These are phyloP conservation scores for Crepidodera aurea DNA, from an alignment of 2,888 invertebrate genomes.

Conservation along the genomic window DNA sequence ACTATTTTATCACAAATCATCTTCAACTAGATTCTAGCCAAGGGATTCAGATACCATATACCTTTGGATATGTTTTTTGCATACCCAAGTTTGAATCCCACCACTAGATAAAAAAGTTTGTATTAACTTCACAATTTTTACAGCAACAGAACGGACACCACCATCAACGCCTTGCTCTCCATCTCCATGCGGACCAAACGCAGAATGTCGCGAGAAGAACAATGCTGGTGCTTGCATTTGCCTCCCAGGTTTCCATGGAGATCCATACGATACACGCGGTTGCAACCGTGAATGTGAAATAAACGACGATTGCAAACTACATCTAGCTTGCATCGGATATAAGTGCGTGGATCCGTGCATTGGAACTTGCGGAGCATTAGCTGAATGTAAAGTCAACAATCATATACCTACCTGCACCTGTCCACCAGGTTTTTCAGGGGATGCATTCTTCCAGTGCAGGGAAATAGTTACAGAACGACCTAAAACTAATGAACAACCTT, in stretches of 20 bases:
- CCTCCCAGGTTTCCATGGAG: slow-evolving; percentile 74
- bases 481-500: slow-evolving; percentile 63
- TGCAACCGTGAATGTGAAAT: slow-evolving; percentile 79
- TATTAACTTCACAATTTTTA: no score
- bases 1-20: no score
- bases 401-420: slow-evolving; percentile 77
- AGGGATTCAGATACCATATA: no score
- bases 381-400: slow-evolving; percentile 76
- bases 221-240: slow-evolving; percentile 77
- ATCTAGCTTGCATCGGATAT: slow-evolving; percentile 74
- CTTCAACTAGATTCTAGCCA: no score
- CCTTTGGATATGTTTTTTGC: no score
- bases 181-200: slow-evolving; percentile 73
- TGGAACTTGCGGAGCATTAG: slow-evolving; percentile 77
- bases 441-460: slow-evolving; percentile 66
- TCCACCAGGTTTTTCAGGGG: slow-evolving; percentile 65
- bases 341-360: slow-evolving; percentile 82
- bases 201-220: slow-evolving; percentile 72
- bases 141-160: slow-evolving; percentile 64
- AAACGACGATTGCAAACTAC: slow-evolving; percentile 76
- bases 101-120: no score
- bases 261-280: slow-evolving; percentile 80
- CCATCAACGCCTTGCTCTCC: slow-evolving; percentile 67
- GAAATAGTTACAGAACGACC: slow-evolving; percentile 43
- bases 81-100: no score